phyloP scores from a whole-genome alignment of 2,888 invertebrate species.

The Hydriomena furcata region DNA sequence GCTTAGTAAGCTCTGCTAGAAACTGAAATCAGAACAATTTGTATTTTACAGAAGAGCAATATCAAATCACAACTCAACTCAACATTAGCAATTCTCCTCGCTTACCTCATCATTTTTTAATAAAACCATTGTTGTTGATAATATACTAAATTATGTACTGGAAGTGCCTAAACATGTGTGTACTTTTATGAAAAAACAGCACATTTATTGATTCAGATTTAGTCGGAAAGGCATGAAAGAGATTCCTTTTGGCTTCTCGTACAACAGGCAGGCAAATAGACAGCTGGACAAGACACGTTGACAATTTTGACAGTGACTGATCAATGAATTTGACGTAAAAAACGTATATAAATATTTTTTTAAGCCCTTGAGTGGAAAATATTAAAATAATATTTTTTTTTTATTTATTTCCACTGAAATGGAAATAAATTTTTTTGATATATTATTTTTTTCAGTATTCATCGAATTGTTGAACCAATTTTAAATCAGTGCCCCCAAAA shows the following conservation, averaged over 20 bases:
- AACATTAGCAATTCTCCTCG: conserved; percentile 1
- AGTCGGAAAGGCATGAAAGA: too few relatives aligned
- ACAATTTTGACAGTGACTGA: conserved; percentile 36
- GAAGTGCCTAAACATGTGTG: conserved; percentile 25
- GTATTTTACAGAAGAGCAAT: background rate
- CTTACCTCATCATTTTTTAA: conserved; percentile 87
- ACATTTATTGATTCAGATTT: conserved; percentile 1
- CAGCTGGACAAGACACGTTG: conserved; percentile 48
- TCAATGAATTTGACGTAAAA: conserved; percentile 8
- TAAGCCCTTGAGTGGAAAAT: too few relatives aligned
- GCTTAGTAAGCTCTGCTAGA: conserved; percentile 90
- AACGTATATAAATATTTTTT: too few relatives aligned
- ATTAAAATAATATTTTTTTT: too few relatives aligned
- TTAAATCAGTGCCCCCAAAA: too few relatives aligned
- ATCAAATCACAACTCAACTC: background rate
- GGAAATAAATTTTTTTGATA: too few relatives aligned
- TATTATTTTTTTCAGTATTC: too few relatives aligned
- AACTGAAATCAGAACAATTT: conserved; percentile 85
- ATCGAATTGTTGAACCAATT: too few relatives aligned
- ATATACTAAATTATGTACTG: conserved; percentile 17
- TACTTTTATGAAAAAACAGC: conserved; percentile 12
- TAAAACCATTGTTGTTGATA: conserved; percentile 83
- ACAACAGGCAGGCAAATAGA: conserved; percentile 1
- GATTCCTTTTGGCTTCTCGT: too few relatives aligned
- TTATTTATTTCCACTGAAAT: too few relatives aligned